phyloP scores from a whole-genome alignment of 1,140 invertebrate species.

The Calosoma granatense region DNA sequence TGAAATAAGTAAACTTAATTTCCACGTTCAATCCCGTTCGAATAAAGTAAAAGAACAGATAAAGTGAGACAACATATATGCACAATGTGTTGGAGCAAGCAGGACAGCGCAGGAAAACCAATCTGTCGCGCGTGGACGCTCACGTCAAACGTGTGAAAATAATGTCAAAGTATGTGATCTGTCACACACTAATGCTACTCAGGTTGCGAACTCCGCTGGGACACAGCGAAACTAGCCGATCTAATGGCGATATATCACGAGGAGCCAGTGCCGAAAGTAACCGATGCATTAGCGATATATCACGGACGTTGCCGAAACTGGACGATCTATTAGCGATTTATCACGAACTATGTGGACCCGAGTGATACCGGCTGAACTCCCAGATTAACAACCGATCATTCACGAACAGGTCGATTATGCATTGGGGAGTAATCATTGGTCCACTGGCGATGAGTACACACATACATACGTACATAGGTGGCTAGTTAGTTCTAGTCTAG shows the following conservation, averaged over 20 bases:
- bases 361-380: no score
- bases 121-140: no score
- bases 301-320: neutral
- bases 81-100: no score
- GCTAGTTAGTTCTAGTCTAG: no score
- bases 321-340: neutral
- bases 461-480: no score
- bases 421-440: neutral
- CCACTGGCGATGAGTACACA: no score
- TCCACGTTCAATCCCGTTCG: neutral
- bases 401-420: neutral
- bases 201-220: no score
- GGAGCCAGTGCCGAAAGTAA: neutral
- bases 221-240: neutral
- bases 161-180: no score
- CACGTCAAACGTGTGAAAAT: no score
- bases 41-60: no score
- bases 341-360: neutral
- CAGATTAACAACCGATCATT: neutral
- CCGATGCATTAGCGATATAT: neutral
- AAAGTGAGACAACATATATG: no score
- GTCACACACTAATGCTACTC: neutral
- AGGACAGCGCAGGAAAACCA: no score
- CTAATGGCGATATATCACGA: neutral
- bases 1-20: neutral